Evolutionary conservation across 2,888 invertebrate genomes (phyloP), one percentile per base, ranked within the genome.

Genomic region (Idaea aversata): DNA sequence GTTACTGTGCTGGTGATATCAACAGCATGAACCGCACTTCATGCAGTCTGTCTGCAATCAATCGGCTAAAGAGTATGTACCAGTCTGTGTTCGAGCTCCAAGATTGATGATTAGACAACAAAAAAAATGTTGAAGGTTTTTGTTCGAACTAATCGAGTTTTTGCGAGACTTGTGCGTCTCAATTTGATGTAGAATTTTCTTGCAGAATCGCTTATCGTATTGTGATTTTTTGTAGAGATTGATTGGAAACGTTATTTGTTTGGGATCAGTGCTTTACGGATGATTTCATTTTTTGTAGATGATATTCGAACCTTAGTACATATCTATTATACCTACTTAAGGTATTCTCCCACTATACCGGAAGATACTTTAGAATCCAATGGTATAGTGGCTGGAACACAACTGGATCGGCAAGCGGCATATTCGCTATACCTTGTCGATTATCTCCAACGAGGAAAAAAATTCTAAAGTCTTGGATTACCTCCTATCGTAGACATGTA

Each of bases 111-210:
- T 59, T 63, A 61, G 63, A 65, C 61, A 67, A 67, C 64, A 66
- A 61, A 67, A 70, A 68, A 70, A 66, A 61, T 65, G 64, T 66
- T 65, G 69, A 67, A 66, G 66, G 63, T 69, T 72, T 72, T 70
- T 70, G 69, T 70, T 67, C 66, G 63, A 61, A 63, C 67, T 71
- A 72, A 72, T 71, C 68, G 70, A 69, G 72, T 69, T 72, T 70
- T 72, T 70, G 70, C 71, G 68, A 70, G 67, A 36, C 36, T 25
- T 36, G 36, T 36, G 47, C 47, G 47, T 47, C 47, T 47, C 47
- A 47, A 13, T 47, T 47, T 13, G 47, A 47, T 47, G 13, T 6
- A 47, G 47, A 47, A 47, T 47, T 47, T 47, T 47, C 47, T 47
- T 47, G 47, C 47, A 47, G 47, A 47, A 47, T 47, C 47, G 47